Evolutionary conservation across 2,113 vertebrate species (phyloP).

Genomic region (Excalfactoria chinensis): DNA sequence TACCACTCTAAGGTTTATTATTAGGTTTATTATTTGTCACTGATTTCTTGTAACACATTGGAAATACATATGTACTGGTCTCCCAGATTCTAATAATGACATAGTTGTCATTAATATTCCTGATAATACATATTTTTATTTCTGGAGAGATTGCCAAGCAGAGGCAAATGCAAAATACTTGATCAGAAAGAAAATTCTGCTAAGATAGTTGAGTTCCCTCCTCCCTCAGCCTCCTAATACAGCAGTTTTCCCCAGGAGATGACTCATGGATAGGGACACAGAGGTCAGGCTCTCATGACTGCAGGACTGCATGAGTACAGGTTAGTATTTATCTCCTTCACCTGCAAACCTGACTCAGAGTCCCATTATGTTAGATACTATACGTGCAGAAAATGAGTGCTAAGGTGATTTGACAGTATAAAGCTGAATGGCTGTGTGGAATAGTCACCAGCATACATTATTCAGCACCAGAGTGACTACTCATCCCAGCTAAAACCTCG

Average conservation of each 20-base stretch:
- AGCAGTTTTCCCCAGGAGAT: background rate
- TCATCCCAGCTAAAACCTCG: background rate
- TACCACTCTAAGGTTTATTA: background rate
- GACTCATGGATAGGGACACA: background rate
- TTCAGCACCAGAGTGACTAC: background rate
- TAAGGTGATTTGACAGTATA: background rate
- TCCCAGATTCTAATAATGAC: background rate
- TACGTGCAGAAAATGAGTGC: background rate
- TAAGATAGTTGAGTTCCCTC: background rate
- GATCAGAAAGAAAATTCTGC: background rate
- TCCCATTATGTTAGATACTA: background rate
- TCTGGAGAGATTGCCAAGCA: background rate
- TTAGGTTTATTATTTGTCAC: background rate
- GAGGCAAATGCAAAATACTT: background rate
- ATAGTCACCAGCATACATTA: background rate
- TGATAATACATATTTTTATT: background rate
- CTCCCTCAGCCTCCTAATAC: background rate
- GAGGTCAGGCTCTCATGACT: background rate
- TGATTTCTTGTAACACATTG: background rate
- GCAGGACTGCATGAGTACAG: background rate
- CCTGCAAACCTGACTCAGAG: background rate
- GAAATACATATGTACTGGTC: background rate
- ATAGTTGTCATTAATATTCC: background rate
- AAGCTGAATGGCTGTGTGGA: background rate
- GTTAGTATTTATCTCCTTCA: background rate